Evolutionary conservation across 1,140 invertebrate genomes (phyloP), one percentile per base, ranked within the genome.

Genomic region (Linepithema humile): DNA sequence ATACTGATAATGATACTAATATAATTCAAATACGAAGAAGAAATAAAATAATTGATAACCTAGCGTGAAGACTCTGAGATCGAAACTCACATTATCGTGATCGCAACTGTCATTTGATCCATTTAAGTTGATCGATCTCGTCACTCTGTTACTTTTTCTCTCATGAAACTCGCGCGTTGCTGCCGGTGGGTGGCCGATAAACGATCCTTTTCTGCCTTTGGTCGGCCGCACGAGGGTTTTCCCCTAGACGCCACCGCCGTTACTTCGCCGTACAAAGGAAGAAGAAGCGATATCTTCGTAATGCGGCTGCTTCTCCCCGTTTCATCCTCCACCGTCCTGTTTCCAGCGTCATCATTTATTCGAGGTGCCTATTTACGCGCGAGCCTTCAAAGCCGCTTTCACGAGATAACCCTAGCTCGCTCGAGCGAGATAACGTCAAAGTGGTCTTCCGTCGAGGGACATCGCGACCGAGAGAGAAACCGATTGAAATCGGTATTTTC

Each of bases 361-460:
- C 90, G 88, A 88, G 85, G 78, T 88, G 89, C 87, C 91, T 92
- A 92, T 92, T 93, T 93, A 91, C 91, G 86, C 92, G 85, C 83
- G 78, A 89, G 84, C 74, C 88, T 92, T 93, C 91, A 92, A 92
- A 92, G 91, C 88, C 83, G 83, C 87, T 88, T 91, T 85, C 88
- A 90, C 87, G 84, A 93, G 90, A 92, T 92, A 92, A 92, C 90
- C 88, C 82, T 78, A 80, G 88, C 85, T 84, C 85, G 80, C 38
- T 85, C 74, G 83, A 86, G 64, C 85, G 85, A 87, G 91, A 92
- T 93, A 93, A 92, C 91, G 91, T 91, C 89, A 91, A 92, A 91
- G 89, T 88, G 87, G 88, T 87, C 88, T 88, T 83, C 50, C 77
- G 74, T 62, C 62, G 43, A 65, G 60, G 80, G 85, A 87, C 57